Base-by-base conservation (phyloP, 2,888 invertebrate genomes). In the Apamea epomidion region DNA sequence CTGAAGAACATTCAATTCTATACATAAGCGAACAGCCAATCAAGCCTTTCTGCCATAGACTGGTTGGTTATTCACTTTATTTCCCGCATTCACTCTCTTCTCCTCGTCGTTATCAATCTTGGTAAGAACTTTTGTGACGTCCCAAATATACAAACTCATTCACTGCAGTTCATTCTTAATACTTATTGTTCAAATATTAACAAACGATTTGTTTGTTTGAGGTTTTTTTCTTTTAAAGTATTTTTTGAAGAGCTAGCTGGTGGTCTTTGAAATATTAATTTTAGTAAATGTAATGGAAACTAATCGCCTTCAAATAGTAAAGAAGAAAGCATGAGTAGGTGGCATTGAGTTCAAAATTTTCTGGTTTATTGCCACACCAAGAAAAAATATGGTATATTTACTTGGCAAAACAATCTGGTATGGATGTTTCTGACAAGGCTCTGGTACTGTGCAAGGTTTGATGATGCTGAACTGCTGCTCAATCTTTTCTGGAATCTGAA, bases 351-450 rank as follows among this genome's bases (percentile, higher is more conserved):
- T n/a, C 4, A 14, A 32, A 51, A 16, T 25, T 18, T n/a, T 10
- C 2, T 48, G 14, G 14, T 12, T 32, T 12, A 32, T 8, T 25
- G 16, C 1, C 0, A 32, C 1, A 45, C 6, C 25, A 69, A 32
- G 7, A 32, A 37, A 21, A 48, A 32, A 1, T 25, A 16, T 51
- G 18, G 32, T 65, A 68, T 29, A 92, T 93, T 94, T 89, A 97
- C 97, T 90, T 67, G 97, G 97, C 74, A 97, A 84, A 73, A 95
- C 85, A 82, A 97, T 95, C 70, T 91, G 92, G 84, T 95, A 95
- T 0, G 95, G 95, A 80, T 97, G 97, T 76, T 94, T 93, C 29
- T 86, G 87, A 84, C 97, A 97, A 0, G 95, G 94, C 86, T 95
- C 93, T 0, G 96, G 96, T 0, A 92, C 62, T 0, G 91, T 29